A percentile compares a stretch with the other conserved stretches of the same genome.
phyloP scores from a whole-genome alignment of 2,113 vertebrate species.

The Pelodiscus sinensis region DNA sequence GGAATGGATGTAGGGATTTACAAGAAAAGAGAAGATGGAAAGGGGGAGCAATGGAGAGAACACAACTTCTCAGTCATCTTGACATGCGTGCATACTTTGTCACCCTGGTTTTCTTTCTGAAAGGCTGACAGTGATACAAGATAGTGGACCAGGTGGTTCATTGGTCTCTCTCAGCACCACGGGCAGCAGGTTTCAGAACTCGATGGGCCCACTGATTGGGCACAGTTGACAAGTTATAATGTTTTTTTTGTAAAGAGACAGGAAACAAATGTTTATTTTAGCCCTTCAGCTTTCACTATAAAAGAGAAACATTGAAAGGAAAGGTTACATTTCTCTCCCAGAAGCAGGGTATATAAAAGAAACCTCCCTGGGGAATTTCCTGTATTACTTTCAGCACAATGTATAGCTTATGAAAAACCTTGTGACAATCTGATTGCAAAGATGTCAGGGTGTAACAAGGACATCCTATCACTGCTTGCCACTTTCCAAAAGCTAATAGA shows the following conservation, averaged over 20 bases:
- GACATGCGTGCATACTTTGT: not conserved
- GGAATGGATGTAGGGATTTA: not conserved
- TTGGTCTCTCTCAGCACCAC: rapidly evolving
- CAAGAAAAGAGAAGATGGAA: not conserved
- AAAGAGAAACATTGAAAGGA: not conserved
- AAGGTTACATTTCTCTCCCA: not conserved
- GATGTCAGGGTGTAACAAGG: constrained; percentile 13
- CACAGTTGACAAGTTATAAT: not conserved
- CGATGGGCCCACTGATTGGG: not conserved
- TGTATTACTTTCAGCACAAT: not conserved
- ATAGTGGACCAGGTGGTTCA: not conserved
- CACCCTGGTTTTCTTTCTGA: rapidly evolving
- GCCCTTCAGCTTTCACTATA: rapidly evolving
- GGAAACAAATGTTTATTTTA: not conserved
- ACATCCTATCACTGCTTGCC: not conserved
- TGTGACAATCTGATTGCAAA: not conserved
- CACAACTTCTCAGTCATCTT: not conserved
- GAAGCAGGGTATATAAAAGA: not conserved
- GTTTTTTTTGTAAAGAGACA: not conserved
- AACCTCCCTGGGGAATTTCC: not conserved
- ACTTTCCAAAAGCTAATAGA: constrained; percentile 23
- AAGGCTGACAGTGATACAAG: not conserved
- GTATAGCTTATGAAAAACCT: not conserved
- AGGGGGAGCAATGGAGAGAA: not conserved
- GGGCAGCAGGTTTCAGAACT: not conserved